Evolutionary conservation across 1,140 invertebrate species (phyloP).

Genomic region (Rhynchophorus ferrugineus): DNA sequence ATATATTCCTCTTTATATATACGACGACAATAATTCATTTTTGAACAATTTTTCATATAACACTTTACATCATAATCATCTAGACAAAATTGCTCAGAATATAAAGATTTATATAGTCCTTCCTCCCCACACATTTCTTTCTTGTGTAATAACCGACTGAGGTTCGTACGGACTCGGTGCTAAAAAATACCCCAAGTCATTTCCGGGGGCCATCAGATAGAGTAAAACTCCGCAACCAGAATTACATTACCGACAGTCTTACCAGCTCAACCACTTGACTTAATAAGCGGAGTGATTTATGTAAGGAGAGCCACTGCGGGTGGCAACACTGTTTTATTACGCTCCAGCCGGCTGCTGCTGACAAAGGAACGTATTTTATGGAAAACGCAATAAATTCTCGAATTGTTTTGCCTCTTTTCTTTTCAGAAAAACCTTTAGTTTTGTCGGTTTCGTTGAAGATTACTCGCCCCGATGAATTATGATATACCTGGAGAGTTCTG

Average conservation of each 20-base stretch:
- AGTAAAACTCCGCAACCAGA: slow-evolving; percentile 4
- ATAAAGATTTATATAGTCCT: too few relatives aligned
- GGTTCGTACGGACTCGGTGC: too few relatives aligned
- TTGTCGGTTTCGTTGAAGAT: slow-evolving; percentile 4
- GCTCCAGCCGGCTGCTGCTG: slow-evolving; percentile 10
- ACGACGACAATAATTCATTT: too few relatives aligned
- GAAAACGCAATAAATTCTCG: slow-evolving; percentile 24
- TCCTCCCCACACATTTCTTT: too few relatives aligned
- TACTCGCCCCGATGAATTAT: slow-evolving; percentile 11
- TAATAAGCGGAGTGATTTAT: slow-evolving; percentile 23
- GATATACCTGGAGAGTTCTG: slow-evolving; percentile 17
- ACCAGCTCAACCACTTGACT: slow-evolving; percentile 23
- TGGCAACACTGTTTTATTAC: slow-evolving; percentile 25
- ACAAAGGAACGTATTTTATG: slow-evolving; percentile 26
- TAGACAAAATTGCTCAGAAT: too few relatives aligned
- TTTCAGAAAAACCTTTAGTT: slow-evolving; percentile 4
- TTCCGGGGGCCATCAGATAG: slow-evolving; percentile 9
- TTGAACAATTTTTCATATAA: too few relatives aligned
- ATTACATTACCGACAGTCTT: slow-evolving; percentile 20
- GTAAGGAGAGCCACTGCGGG: slow-evolving; percentile 22
- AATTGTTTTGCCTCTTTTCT: slow-evolving; percentile 21
- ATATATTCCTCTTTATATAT: too few relatives aligned
- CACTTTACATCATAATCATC: too few relatives aligned
- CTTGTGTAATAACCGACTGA: too few relatives aligned
- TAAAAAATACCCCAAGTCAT: slow-evolving; percentile 1